Evolutionary conservation across 2,888 invertebrate genomes (phyloP).

Genomic region (Agelastica alni): DNA sequence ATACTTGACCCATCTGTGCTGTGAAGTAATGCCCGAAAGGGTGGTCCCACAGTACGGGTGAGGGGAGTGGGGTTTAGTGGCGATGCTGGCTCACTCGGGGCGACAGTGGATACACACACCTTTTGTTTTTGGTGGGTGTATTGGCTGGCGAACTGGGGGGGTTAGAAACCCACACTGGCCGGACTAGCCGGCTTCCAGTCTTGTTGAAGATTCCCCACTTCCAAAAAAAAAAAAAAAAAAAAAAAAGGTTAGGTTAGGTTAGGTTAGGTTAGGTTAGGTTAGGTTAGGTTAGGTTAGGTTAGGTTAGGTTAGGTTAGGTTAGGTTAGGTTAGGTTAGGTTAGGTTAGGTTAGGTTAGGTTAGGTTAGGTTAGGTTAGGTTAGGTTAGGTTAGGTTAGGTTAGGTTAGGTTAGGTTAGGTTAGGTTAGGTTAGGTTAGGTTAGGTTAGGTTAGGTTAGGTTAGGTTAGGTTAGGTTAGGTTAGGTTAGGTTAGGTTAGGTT

Average conservation of each 20-base stretch:
- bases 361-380: not conserved
- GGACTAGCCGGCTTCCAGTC: no score
- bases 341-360: not conserved
- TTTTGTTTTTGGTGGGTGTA: no score
- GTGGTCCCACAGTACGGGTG: no score
- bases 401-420: not conserved
- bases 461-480: constrained; percentile 16
- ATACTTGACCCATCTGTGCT: no score
- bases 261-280: not conserved
- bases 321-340: not conserved
- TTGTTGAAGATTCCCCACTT: no score
- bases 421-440: constrained; percentile 15
- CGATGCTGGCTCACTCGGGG: no score
- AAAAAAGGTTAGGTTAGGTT: not conserved
- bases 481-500: constrained; percentile 14
- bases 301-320: not conserved
- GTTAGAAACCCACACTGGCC: no score
- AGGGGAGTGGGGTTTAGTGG: no score
- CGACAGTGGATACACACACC: no score
- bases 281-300: not conserved
- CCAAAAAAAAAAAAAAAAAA: no score
- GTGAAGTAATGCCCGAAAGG: no score
- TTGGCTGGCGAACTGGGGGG: no score
- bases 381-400: not conserved
- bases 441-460: constrained; percentile 14